A percentile compares a stretch with the other conserved stretches of the same genome.
These are phyloP conservation scores for Felis catus DNA, from an alignment of 2,113 vertebrate genomes.

Conservation along the genomic window DNA sequence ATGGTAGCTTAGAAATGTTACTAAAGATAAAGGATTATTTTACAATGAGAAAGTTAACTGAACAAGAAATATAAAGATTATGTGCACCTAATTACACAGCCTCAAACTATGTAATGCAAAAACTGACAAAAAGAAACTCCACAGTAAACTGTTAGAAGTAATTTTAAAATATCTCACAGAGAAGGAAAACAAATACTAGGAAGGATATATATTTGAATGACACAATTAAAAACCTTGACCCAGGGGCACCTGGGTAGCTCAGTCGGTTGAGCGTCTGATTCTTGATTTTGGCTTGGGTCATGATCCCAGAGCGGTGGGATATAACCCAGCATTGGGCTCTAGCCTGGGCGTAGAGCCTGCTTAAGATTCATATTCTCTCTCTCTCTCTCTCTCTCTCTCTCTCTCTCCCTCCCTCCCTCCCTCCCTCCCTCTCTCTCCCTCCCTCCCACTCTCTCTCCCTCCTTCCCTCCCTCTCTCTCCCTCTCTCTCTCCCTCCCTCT, in stretches of 20 bases:
- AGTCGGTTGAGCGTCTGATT: too few species aligned
- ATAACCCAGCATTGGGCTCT: too few species aligned
- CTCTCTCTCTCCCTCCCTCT: rapidly evolving
- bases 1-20: neutral
- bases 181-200: neutral
- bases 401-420: rapidly evolving
- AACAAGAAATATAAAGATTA: neutral
- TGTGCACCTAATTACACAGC: neutral
- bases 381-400: too few species aligned
- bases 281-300: too few species aligned
- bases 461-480: rapidly evolving
- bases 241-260: too few species aligned
- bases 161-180: neutral
- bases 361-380: too few species aligned
- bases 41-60: neutral
- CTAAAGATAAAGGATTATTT: neutral
- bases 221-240: neutral
- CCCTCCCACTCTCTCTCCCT: rapidly evolving
- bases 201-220: neutral
- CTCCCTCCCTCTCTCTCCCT: rapidly evolving
- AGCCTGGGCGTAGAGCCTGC: too few species aligned
- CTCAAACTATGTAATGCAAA: neutral
- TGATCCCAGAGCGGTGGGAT: too few species aligned
- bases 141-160: neutral
- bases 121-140: neutral